These are phyloP conservation scores for Capreolus pygargus DNA, from an alignment of 2,113 vertebrate species.

Conservation along the genomic window DNA sequence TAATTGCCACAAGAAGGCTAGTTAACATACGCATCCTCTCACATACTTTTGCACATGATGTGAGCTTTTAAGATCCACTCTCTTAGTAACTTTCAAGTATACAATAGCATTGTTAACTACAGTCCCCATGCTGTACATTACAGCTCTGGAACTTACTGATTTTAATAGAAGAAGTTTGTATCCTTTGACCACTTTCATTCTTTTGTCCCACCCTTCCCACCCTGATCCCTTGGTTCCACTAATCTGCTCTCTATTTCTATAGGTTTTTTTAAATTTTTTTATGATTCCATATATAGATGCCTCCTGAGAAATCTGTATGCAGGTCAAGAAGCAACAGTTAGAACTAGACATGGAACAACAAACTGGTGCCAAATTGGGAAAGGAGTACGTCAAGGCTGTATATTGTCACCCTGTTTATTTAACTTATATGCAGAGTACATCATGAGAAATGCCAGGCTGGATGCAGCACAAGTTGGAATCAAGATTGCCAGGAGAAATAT, in stretches of 20 bases:
- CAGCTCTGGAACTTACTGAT: background rate
- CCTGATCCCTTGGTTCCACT: background rate
- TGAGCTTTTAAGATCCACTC: background rate
- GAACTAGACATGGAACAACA: background rate
- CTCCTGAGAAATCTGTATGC: background rate
- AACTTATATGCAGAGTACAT: background rate
- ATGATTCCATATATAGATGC: background rate
- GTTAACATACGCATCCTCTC: background rate
- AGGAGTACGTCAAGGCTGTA: background rate
- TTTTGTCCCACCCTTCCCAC: background rate
- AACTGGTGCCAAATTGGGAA: background rate
- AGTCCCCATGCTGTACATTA: background rate
- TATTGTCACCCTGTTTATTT: background rate
- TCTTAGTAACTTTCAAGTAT: background rate
- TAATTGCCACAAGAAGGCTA: background rate
- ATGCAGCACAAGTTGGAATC: background rate
- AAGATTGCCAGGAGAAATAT: background rate
- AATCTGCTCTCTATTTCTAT: background rate
- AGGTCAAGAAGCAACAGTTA: background rate
- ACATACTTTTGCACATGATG: background rate
- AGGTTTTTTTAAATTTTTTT: background rate
- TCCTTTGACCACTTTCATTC: background rate
- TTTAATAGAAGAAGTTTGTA: background rate
- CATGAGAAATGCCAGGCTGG: background rate
- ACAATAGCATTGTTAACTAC: background rate